Evolutionary conservation across 2,113 vertebrate species (phyloP).

Genomic region (Ctenomys sociabilis): DNA sequence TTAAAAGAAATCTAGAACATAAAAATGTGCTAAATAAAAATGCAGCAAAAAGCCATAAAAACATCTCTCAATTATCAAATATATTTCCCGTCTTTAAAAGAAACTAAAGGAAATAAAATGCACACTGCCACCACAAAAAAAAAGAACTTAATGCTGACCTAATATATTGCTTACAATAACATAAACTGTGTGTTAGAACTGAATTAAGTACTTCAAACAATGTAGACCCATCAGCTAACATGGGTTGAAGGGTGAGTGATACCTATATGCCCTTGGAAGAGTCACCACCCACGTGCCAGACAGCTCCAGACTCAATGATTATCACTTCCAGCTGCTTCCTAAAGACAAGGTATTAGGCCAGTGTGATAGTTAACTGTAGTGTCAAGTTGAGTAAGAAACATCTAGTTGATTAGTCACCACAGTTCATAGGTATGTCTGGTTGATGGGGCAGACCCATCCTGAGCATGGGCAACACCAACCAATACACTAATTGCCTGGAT

Average conservation of each 20-base stretch:
- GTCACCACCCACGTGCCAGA: background rate
- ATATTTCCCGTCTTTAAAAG: background rate
- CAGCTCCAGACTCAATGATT: background rate
- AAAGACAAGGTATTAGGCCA: background rate
- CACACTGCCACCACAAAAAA: background rate
- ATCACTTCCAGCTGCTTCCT: background rate
- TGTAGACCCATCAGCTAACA: background rate
- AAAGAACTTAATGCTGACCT: background rate
- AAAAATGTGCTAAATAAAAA: conserved; percentile 23
- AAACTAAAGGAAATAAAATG: conserved; percentile 25
- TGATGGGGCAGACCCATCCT: background rate
- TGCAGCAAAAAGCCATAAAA: background rate
- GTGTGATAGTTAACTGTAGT: background rate
- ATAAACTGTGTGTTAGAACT: background rate
- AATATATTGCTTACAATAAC: background rate
- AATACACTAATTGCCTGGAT: background rate
- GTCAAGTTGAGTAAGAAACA: background rate
- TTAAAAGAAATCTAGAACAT: background rate
- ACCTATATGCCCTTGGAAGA: background rate
- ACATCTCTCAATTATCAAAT: conserved; percentile 46
- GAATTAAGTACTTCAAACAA: background rate
- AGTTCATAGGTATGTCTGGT: background rate
- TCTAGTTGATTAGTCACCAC: background rate
- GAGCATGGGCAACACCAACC: background rate
- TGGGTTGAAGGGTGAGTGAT: background rate